Percentiles rank a stretch among this genome's conserved stretches.
Conservation (phyloP, 2,888 invertebrate species). For the Cylindroiulus punctatus region DNA sequence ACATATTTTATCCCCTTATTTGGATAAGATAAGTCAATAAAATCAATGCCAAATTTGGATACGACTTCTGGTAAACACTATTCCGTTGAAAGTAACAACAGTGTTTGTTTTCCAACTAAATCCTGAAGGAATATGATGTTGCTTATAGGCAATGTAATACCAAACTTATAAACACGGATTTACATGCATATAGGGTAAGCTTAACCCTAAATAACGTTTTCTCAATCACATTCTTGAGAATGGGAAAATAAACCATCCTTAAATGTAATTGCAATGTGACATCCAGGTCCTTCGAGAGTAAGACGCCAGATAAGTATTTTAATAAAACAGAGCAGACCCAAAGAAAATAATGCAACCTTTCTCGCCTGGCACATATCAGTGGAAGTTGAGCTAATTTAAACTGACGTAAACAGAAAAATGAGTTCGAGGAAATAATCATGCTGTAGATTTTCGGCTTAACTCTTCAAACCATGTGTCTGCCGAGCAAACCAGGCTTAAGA, state of each 20-base stretch:
- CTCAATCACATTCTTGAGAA: background rate
- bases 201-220: background rate
- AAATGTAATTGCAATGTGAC: background rate
- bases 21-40: too few species aligned
- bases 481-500: background rate
- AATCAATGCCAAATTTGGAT: too few species aligned
- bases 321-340: background rate
- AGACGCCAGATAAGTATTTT: background rate
- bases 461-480: background rate
- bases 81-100: too few species aligned
- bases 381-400: background rate
- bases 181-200: background rate
- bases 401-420: constrained; percentile 19
- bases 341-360: background rate
- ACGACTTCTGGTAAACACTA: too few species aligned
- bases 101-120: too few species aligned
- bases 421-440: constrained; percentile 30
- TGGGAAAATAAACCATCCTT: background rate
- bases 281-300: background rate
- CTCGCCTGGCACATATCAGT: background rate
- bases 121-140: too few species aligned
- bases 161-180: too few species aligned
- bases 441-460: constrained; percentile 19
- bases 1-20: too few species aligned
- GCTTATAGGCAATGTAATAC: too few species aligned